Evolutionary conservation across 1,140 invertebrate genomes (phyloP), one percentile per base, ranked within the genome.

Genomic region (Nasonia vitripennis): DNA sequence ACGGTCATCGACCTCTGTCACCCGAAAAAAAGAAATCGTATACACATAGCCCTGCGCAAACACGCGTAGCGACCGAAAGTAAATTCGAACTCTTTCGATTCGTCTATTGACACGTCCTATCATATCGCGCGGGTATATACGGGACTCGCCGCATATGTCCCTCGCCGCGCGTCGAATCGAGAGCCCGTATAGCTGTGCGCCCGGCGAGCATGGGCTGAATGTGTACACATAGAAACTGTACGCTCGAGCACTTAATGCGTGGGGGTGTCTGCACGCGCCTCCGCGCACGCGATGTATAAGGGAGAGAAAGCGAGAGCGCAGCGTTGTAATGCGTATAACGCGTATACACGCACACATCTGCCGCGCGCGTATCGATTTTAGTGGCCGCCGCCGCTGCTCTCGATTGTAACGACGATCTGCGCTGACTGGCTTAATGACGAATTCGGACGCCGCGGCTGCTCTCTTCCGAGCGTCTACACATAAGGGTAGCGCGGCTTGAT

Each of bases 51-150:
- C 23, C 51, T 48, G 62, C 6, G 10, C 48, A 74, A 74, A 82
- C 9, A 82, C 20, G 31, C 27, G 31, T 27, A 27, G 27, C 45
- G 27, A 12, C 14, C 70, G n/a, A 70, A n/a, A 70, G 27, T 23
- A 55, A 55, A 48, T 37, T 74, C 12, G 17, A 48, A 81, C 67
- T 82, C 80, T 45, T 74, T 51, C 45, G 4, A 31, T 31, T 82
- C 45, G 7, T 71, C 11, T 74, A 48, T 82, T 74, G 45, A 82
- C 80, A 74, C 27, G 62, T 51, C 45, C 51, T 70, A 78, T 83
- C 73, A 31, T 74, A 68, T 74, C 74, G 41, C 17, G 23, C 12
- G n/a, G 0, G 55, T 27, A 31, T 6, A 11, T 62, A n/a, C 55
- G 17, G 55, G 20, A n/a, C 55, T n/a, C n/a, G n/a, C 11, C 4